Conservation (phyloP, 2,113 vertebrate species). For the Rhea pennata region DNA sequence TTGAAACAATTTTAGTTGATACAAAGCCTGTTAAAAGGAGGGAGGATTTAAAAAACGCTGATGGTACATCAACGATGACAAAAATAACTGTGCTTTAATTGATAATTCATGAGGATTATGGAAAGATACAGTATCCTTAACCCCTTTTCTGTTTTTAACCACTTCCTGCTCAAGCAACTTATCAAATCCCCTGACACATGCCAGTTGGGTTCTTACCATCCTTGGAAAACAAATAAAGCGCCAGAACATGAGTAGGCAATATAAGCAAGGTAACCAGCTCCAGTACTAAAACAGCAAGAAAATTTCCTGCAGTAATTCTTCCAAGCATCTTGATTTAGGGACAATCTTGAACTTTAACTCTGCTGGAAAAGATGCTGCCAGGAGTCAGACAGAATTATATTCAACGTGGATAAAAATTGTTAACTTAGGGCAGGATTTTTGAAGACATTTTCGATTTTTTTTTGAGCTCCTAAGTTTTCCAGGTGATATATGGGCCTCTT, state of each 20-base stretch:
- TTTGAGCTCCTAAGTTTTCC: not conserved
- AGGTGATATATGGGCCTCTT: not conserved
- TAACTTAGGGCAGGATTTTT: not conserved
- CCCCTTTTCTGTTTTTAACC: not conserved
- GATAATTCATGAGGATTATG: not conserved
- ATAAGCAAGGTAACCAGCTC: not conserved
- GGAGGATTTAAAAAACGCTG: not conserved
- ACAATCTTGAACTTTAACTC: not conserved
- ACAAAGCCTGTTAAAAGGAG: not conserved
- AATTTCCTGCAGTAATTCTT: not conserved
- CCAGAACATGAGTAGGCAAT: not conserved
- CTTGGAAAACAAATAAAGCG: not conserved
- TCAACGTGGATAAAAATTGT: not conserved
- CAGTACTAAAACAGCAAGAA: not conserved
- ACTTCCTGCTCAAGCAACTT: constrained; percentile 1
- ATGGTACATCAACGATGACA: not conserved
- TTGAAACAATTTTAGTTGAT: not conserved
- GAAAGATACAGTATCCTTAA: not conserved
- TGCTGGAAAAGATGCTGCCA: not conserved
- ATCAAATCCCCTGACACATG: not conserved
- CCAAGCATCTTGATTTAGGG: not conserved
- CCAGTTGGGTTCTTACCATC: not conserved
- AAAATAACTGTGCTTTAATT: not conserved
- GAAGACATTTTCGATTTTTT: not conserved
- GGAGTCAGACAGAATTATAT: not conserved